Base-by-base conservation (phyloP, 2,113 vertebrate species). In the Poeciliopsis prolifica region DNA sequence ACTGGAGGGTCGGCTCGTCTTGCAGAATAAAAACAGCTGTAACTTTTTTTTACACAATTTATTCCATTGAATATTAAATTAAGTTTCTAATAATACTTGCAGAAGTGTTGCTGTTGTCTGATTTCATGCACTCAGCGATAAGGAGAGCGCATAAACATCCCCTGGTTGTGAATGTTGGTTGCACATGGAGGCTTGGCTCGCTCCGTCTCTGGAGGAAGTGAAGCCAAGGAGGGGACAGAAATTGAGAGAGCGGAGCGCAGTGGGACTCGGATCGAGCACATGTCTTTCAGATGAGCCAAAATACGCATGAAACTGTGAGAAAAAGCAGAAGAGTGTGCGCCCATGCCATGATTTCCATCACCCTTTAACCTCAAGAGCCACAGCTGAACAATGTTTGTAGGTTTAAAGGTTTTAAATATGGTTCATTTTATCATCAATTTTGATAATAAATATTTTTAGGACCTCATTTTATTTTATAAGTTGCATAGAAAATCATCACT, bases 231-330 rank as follows among this genome's bases (percentile, higher is more conserved):
- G 88, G 80, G 85, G 88, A 86, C 83, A 86, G 91, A 92, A 91
- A 89, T 81, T 91, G 91, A 92, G 88, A 87, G 91, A 91, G 90
- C 88, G 85, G 90, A 85, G 87, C 93, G 84, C 93, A 92, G 93
- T 90, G 88, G 93, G 93, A 87, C 82, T 80, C 83, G 29, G 84
- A 83, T 88, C 72, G 75, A 93, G 93, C 94, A 94, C 93, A 94
- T 94, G 94, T 94, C 92, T 91, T 92, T 88, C 81, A 83, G 83
- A 89, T 64, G 90, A 94, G 94, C 92, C 93, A 93, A 93, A 88
- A 89, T 61, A 77, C 76, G 74, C 80, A 60, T 81, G 75, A 83
- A 87, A 87, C 74, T 81, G 86, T 84, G 87, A 85, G 83, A 88
- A 84, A 88, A 81, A 82, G 70, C 77, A 81, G 44, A 77, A 71